phyloP scores from a whole-genome alignment of 2,113 vertebrate genomes.

The Nanorana parkeri region DNA sequence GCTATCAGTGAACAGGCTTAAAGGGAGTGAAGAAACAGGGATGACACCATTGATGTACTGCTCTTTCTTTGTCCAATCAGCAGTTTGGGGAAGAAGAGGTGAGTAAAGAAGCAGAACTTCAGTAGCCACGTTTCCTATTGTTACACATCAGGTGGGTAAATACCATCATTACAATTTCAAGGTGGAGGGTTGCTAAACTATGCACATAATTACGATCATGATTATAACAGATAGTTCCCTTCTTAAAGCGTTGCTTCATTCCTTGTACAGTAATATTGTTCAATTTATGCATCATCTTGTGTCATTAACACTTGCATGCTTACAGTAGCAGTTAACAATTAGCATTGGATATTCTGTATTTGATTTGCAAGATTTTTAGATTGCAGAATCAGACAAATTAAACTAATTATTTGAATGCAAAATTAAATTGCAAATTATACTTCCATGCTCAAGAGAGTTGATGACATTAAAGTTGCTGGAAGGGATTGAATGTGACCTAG shows the following conservation, averaged over 20 bases:
- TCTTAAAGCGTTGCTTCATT: not conserved
- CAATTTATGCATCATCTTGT: not conserved
- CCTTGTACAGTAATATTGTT: not conserved
- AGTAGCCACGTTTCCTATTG: too few species aligned
- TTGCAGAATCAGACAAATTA: constrained; percentile 6
- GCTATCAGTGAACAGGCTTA: too few species aligned
- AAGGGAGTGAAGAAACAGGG: too few species aligned
- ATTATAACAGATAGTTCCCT: not conserved
- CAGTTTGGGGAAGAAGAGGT: too few species aligned
- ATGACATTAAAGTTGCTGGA: constrained; percentile 36
- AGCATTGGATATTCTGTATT: not conserved
- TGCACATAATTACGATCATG: too few species aligned
- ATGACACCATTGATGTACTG: too few species aligned
- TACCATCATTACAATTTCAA: too few species aligned
- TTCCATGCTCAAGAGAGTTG: constrained; percentile 28
- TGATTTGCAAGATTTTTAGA: not conserved
- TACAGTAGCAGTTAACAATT: not conserved
- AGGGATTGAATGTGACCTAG: constrained; percentile 45
- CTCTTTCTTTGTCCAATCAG: too few species aligned
- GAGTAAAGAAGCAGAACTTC: too few species aligned
- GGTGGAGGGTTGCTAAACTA: too few species aligned
- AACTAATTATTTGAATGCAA: constrained; percentile 33
- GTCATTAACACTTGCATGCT: too few species aligned
- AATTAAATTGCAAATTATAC: constrained; percentile 26
- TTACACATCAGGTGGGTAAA: too few species aligned